Evolutionary conservation across 2,888 invertebrate genomes (phyloP).

Genomic region (Patella pellucida): DNA sequence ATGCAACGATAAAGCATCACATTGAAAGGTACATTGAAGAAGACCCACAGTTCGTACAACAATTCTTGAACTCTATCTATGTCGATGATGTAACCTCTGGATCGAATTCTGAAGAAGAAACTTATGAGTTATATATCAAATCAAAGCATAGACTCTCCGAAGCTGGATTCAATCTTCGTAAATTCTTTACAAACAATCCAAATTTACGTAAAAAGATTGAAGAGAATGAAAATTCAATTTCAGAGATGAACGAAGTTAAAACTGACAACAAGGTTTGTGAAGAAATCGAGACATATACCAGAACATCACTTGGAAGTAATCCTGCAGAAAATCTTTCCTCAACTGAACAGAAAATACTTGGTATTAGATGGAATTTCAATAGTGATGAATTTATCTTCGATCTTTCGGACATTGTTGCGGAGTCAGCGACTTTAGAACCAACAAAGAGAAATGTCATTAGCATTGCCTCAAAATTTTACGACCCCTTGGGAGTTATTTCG

Average conservation of each 20-base stretch:
- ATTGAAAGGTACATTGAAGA: background rate
- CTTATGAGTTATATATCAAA: background rate
- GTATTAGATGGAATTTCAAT: background rate
- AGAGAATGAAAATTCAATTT: background rate
- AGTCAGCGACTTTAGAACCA: background rate
- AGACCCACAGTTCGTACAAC: background rate
- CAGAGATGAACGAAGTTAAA: background rate
- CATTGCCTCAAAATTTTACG: conserved; percentile 3
- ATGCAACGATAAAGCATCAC: background rate
- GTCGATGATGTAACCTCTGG: background rate
- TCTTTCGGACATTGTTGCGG: background rate
- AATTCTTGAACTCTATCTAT: background rate
- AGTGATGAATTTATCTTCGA: background rate
- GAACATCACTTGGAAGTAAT: background rate
- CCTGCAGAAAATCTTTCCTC: background rate
- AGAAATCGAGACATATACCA: background rate
- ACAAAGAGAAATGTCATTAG: conserved; percentile 3
- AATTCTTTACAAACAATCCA: background rate
- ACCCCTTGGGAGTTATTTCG: background rate
- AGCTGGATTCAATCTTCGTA: background rate
- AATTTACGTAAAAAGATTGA: background rate
- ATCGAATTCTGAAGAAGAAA: background rate
- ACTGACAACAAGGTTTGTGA: background rate
- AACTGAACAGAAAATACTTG: background rate
- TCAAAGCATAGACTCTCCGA: background rate